Evolutionary conservation across 92 coral and sea anemone species (phyloP), one percentile per base, ranked within the genome.

Genomic region (Actinostola sp.): DNA sequence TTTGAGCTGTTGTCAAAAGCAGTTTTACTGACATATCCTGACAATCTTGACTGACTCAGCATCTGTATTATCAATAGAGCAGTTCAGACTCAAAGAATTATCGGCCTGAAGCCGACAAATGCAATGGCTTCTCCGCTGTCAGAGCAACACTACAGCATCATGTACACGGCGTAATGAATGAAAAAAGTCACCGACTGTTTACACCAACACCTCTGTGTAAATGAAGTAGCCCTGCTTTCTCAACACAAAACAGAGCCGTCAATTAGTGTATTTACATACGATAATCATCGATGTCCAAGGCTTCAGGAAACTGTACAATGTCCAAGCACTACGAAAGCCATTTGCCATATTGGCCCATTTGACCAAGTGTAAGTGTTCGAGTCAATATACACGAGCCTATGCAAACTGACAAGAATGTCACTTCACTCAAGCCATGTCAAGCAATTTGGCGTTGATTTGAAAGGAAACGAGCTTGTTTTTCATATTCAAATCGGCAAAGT

Each of bases 261-360:
- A 68, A 68, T 68, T 33, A 52, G 14, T 19, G 30, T 45, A 68
- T 68, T 68, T 46, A 35, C 62, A 32, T 49, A 39, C 51, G 60
- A 50, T 51, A 50, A 50, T 56, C 3, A 27, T 4, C 32, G 24
- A 33, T 46, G 50, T 68, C 31, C 23, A 5, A 57, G 3, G 38
- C 13, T 2, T 11, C 36, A 30, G 39, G 29, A 13, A 57, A 7
- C 20, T 6, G 12, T n/a, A n/a, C 26, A 42, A 10, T 4, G 7
- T 12, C 0, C 33, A 17, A 20, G 45, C 27, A n/a, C 36, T 34
- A 51, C 8, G 30, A 51, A 41, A 26, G 2, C 20, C 26, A 36
- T 68, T 52, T 36, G 39, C 62, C n/a, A 51, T 68, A 50, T 51
- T 68, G 61, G 34, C 2, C 48, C 33, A 16, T 30, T 46, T 46